Base-by-base conservation (phyloP, 2,888 invertebrate species). In the Trachelus iudaicus region DNA sequence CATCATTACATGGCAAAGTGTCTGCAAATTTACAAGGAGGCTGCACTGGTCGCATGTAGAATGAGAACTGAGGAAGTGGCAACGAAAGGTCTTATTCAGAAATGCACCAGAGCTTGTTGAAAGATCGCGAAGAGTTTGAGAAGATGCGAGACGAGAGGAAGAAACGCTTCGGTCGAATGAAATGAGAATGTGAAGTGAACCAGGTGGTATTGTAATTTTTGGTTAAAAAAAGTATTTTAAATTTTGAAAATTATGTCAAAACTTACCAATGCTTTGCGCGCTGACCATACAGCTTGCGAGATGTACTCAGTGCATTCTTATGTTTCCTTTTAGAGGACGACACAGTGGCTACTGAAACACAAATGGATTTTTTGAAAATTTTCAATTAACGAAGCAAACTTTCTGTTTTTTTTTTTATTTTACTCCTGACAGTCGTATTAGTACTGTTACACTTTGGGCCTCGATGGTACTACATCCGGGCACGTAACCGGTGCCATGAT, bases 1-100 rank as follows among this genome's bases (percentile, higher is more conserved):
- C 84, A 79, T 86, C 86, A 83, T 87, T 86, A 86, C 81, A 74
- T 34, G n/a, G 79, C 79, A 84, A 85, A 86, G 81, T 81, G 85
- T 80, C 79, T 77, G 84, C 83, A 75, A 87, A 86, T 87, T 87
- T 87, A 76, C 80, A 76, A 69, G 37, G 13, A 4, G 68, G 68
- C 34, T 34, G 35, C 35, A 31, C n/a, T 34, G 73, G 30, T 37
- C 34, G 77, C n/a, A 74, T 74, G 11, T 69, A 4, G 68, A 74
- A 77, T 11, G 30, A 69, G 69, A 30, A 15, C 69, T 30, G 9
- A n/a, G 4, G 15, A 6, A 12, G 31, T n/a, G 69, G 30, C 3
- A 9, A 9, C 69, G 11, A 23, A 33, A 40, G 40, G 6, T 40
- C 40, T 6, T 30, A 30, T 30, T 15, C 11, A 3, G 30, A 69